Evolutionary conservation across 2,113 vertebrate genomes (phyloP), one percentile per base, ranked within the genome.

Genomic region (Nothoprocta perdicaria): DNA sequence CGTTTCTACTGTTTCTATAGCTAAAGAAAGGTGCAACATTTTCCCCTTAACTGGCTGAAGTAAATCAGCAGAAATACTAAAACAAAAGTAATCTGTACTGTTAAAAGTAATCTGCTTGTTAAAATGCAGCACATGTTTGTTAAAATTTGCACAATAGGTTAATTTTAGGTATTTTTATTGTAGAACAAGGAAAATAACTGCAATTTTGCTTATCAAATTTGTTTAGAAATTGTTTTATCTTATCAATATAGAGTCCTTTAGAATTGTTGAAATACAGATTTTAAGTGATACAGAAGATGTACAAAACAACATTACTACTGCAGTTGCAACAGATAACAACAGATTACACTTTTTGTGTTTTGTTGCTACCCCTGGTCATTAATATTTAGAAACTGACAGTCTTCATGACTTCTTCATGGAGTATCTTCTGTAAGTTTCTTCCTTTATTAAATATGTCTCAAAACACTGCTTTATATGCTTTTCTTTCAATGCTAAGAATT

Each of bases 121-220:
- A 21, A 35, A 45, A 7, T 50, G 31, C 33, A 38, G 35, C 35
- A 38, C 35, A 38, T 38, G 35, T 38, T 38, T 38, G 35, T 38
- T 38, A 38, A 38, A 38, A 38, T 38, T 38, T 66, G 27, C 16
- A 53, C 18, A 45, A 24, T 71, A 14, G 26, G 13, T 48, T 75
- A 58, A 78, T 84, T 79, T 84, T 75, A 18, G 41, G 14, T 4
- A 35, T 48, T 68, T 12, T 21, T 55, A n/a, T 27, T 62, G 2
- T 21, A 38, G 33, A 63, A 8, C 6, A 2, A 4, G 31, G 86
- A 83, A 74, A 71, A 7, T 0, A 4, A 3, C 2, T 7, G 18
- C 4, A 57, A 12, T 6, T 50, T 19, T 58, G 52, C 0, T 0
- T 26, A 55, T 50, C 31, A 60, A 5, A 3, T 50, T 74, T 66